Conservation (phyloP, 2,113 vertebrate genomes). For the Percopsis transmontana region DNA sequence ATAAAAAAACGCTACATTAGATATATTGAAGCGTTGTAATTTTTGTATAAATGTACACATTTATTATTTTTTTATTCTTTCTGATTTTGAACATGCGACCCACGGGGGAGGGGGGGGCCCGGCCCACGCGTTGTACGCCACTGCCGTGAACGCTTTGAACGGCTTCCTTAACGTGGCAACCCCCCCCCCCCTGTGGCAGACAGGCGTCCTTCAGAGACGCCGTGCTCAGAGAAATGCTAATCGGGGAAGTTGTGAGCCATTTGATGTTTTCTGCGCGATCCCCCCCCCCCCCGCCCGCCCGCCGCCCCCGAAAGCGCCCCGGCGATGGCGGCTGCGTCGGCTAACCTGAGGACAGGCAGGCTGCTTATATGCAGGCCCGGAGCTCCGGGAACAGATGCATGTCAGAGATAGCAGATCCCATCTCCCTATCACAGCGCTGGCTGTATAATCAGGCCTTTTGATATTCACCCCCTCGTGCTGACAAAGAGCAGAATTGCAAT, state of each 20-base stretch:
- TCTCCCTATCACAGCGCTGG: conserved; percentile 75
- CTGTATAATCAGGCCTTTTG: conserved; percentile 80
- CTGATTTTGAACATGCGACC: too few species aligned
- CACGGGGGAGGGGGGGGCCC: too few species aligned
- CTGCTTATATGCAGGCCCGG: conserved; percentile 79
- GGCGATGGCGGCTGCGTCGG: too few species aligned
- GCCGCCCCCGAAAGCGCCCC: background rate
- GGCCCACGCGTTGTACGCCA: too few species aligned
- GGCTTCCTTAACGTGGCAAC: conserved; percentile 68
- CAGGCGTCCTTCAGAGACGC: conserved; percentile 62
- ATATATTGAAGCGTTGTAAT: too few species aligned
- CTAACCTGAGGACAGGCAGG: conserved; percentile 71
- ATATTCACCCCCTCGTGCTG: conserved; percentile 75
- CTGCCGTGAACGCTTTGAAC: conserved; percentile 63
- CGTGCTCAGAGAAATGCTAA: conserved; percentile 73
- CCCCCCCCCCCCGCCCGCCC: conserved; percentile 44
- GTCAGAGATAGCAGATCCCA: conserved; percentile 84
- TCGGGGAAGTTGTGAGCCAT: conserved; percentile 77
- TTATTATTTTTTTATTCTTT: too few species aligned
- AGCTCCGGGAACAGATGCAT: conserved; percentile 81
- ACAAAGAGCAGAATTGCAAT: conserved; percentile 81
- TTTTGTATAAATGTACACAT: too few species aligned
- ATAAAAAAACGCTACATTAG: too few species aligned
- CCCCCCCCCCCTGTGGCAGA: conserved; percentile 64
- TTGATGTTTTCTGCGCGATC: conserved; percentile 70